Evolutionary conservation across 2,113 vertebrate species (phyloP).

Genomic region (Neotoma lepida): DNA sequence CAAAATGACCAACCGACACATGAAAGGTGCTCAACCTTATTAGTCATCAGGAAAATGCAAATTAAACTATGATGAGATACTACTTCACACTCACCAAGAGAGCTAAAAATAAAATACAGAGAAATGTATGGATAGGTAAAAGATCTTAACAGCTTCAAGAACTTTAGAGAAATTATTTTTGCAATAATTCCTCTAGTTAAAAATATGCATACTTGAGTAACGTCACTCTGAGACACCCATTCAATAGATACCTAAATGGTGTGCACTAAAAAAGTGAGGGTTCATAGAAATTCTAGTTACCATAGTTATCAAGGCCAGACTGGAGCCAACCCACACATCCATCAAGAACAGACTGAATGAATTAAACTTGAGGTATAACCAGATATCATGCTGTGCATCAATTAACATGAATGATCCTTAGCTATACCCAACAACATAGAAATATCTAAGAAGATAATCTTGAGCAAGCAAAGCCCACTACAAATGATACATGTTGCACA

Average conservation of each 20-base stretch:
- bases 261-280: slow-evolving; percentile 1
- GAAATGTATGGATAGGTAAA: background rate
- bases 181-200: slow-evolving; percentile 27
- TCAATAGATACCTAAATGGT: background rate
- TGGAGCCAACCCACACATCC: background rate
- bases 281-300: background rate
- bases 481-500: background rate
- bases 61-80: slow-evolving; percentile 7
- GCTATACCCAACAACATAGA: background rate
- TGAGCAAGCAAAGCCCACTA: background rate
- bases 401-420: background rate
- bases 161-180: slow-evolving; percentile 13
- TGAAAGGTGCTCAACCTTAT: slow-evolving; percentile 6
- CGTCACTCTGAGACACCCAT: background rate
- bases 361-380: background rate
- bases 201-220: slow-evolving; percentile 37
- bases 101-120: slow-evolving; percentile 54
- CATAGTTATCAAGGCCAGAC: slow-evolving; percentile 2
- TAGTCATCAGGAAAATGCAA: slow-evolving; percentile 49
- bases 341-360: background rate
- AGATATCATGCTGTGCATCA: background rate
- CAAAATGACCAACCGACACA: background rate
- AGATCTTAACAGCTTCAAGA: background rate
- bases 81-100: background rate
- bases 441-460: background rate